Conservation (phyloP, 2,888 invertebrate genomes). For the Oxytorus armatus region DNA sequence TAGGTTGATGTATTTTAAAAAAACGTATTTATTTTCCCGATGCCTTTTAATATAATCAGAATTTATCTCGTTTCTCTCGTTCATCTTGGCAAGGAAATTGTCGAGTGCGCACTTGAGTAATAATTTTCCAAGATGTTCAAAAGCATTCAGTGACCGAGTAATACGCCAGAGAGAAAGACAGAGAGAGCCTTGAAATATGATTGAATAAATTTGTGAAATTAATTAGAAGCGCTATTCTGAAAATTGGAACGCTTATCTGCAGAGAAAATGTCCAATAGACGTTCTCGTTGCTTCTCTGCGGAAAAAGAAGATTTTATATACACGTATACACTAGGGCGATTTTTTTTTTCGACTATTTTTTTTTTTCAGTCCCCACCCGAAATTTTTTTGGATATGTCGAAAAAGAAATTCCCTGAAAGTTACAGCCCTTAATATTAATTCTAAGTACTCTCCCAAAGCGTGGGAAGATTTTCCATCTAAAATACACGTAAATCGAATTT, state of each 20-base stretch:
- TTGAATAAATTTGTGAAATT: constrained; percentile 51
- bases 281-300: constrained; percentile 16
- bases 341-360: no score
- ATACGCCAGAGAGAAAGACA: no score
- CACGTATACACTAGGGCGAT: background rate
- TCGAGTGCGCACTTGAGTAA: constrained; percentile 17
- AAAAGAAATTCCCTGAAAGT: no score
- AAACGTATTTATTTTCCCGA: background rate
- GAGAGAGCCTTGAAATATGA: constrained; percentile 1
- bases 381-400: no score
- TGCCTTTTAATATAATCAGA: background rate
- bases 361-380: no score
- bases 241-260: constrained; percentile 31
- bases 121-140: constrained; percentile 21
- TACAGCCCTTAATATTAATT: no score
- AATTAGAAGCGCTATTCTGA: constrained; percentile 31
- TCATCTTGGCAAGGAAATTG: constrained; percentile 9
- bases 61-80: constrained; percentile 8
- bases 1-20: no score
- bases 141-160: background rate
- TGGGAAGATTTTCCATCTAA: no score
- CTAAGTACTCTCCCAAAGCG: no score
- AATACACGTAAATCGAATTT: no score
- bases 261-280: constrained; percentile 3
- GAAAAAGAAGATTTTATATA: constrained; percentile 1